phyloP scores from a whole-genome alignment of 64 coral and sea anemone genomes.

The Montipora capricornis region DNA sequence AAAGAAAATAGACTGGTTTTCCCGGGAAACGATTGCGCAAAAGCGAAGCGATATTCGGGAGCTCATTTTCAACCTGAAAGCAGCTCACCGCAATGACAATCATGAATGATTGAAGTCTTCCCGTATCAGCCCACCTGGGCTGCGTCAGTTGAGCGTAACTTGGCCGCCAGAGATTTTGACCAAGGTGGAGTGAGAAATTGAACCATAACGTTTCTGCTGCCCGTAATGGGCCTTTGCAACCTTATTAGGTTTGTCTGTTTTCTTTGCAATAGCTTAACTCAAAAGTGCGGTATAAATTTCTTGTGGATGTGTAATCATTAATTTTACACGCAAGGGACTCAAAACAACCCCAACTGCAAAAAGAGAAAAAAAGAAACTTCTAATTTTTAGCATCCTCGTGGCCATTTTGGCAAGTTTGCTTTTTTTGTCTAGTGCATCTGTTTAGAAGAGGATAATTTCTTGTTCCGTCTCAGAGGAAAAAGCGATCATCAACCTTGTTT shows the following conservation, averaged over 20 bases:
- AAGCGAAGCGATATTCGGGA: slow-evolving; percentile 56
- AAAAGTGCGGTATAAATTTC: neutral
- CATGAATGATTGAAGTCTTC: neutral
- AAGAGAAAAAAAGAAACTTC: neutral
- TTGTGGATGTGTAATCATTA: neutral
- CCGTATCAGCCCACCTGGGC: neutral
- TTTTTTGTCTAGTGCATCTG: no score
- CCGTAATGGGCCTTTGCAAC: no score
- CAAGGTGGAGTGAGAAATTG: neutral
- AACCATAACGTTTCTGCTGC: neutral
- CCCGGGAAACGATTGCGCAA: neutral
- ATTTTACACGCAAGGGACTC: neutral
- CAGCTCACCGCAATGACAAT: neutral
- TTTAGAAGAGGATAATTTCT: no score
- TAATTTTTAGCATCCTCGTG: neutral
- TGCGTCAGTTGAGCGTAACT: neutral
- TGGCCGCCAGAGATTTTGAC: neutral
- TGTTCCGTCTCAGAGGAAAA: no score
- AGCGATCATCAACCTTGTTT: no score
- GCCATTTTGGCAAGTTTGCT: no score
- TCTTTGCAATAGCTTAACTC: neutral
- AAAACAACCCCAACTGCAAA: neutral
- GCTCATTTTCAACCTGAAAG: slow-evolving; percentile 50
- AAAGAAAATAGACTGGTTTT: slow-evolving; percentile 49
- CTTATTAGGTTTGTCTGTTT: neutral